These are phyloP conservation scores for Alauda arvensis DNA, from an alignment of 2,797 vertebrate genomes.

Conservation along the genomic window DNA sequence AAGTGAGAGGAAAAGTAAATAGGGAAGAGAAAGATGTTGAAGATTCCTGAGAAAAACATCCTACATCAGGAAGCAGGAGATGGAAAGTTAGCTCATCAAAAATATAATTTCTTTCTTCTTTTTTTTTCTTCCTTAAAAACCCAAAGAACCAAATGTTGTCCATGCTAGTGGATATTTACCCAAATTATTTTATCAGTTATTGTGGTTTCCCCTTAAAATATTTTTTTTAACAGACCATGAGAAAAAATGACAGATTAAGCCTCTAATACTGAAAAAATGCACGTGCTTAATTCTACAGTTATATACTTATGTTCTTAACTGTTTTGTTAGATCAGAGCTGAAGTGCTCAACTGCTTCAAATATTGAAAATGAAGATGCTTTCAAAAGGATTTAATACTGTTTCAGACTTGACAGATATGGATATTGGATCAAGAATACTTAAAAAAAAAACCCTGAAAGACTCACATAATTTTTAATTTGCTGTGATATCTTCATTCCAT, in stretches of 20 bases:
- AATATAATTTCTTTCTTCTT: neutral
- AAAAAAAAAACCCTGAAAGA: neutral
- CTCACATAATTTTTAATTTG: conserved; percentile 4
- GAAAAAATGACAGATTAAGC: conserved; percentile 35
- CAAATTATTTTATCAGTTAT: neutral
- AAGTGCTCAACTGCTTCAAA: conserved; percentile 20
- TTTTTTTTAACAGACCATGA: neutral
- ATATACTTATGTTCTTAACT: conserved; percentile 46
- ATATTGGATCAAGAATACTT: conserved; percentile 14
- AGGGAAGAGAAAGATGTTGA: neutral
- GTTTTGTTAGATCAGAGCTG: conserved; percentile 29
- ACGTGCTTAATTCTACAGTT: conserved; percentile 19
- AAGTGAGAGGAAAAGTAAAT: neutral
- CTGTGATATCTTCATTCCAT: neutral
- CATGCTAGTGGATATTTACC: neutral
- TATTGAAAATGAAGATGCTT: conserved; percentile 31
- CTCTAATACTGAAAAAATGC: conserved; percentile 31
- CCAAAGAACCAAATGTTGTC: neutral
- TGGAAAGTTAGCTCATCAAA: neutral
- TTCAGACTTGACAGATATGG: conserved; percentile 25
- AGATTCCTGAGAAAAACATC: neutral
- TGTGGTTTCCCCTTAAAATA: neutral
- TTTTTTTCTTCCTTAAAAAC: neutral
- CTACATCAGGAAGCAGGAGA: neutral
- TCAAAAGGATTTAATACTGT: conserved; percentile 16